Conservation (phyloP, 2,797 vertebrate species). For the Argya squamiceps region DNA sequence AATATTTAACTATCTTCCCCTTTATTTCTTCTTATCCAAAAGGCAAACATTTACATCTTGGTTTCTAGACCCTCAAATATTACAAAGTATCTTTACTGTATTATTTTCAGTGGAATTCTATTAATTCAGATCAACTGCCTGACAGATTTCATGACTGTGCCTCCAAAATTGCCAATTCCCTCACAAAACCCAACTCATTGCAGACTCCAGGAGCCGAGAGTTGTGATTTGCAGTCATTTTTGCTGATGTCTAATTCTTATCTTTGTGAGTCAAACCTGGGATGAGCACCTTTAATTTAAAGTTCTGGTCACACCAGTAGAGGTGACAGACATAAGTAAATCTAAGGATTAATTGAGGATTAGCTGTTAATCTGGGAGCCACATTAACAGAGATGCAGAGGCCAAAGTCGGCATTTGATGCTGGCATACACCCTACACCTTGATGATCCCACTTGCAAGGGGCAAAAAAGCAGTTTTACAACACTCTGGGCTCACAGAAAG, state of each 20-base stretch:
- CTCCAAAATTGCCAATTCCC: background rate
- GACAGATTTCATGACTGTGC: background rate
- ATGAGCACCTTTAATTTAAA: background rate
- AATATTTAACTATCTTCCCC: background rate
- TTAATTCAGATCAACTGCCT: background rate
- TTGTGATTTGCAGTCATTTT: background rate
- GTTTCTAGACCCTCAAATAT: background rate
- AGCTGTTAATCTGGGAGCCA: background rate
- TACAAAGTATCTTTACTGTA: background rate
- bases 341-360: slow-evolving; percentile 27
- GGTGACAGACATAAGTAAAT: background rate
- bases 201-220: background rate
- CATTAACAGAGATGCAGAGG: background rate
- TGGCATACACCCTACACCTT: background rate
- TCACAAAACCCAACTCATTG: background rate
- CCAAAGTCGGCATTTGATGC: background rate
- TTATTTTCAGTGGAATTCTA: background rate
- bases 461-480: background rate
- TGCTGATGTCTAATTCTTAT: background rate
- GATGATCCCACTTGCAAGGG: background rate
- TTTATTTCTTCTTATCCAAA: background rate
- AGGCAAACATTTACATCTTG: background rate
- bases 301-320: background rate
- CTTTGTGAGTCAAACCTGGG: background rate
- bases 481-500: background rate